Base-by-base conservation (phyloP, 2,888 invertebrate species). In the Leucoma salicis region DNA sequence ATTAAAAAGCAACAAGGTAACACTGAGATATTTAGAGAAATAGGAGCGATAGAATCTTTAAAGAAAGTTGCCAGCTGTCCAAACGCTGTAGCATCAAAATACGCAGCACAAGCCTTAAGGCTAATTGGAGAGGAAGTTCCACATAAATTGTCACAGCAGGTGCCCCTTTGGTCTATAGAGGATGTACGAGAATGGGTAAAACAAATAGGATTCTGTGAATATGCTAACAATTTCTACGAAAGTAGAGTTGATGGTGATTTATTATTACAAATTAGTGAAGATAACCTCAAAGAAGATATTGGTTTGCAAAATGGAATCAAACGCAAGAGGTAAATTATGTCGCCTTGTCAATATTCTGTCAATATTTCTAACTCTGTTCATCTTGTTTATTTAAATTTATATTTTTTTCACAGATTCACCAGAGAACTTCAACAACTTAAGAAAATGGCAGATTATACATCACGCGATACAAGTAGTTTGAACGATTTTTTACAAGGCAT, bases 101-200 rank as follows among this genome's bases (percentile, higher is more conserved):
- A 97, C 76, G 99, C 99, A 0, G 97, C 96, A 4, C 96, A 97
- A 90, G 97, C 97, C 0, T 86, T 98, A 64, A 91, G 96, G 51
- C 89, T 98, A 12, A 97, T 99, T 49, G 99, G 99, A 1, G 99
- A 99, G 79, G 96, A 97, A 75, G 96, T 99, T 11, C 99, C 99
- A 0, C 99, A 99, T 80, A 99, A 98, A 77, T 87, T 99, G 42
- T 98, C 98, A 24, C 99, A 99, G 76, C 99, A 99, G 82, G 99
- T 99, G 28, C 99, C 99, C 0, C 91, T 99, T 5, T 99, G 99
- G 99, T 97, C 97, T 0, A 94, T 94, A 13, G 97, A 97, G 78
- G 99, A 99, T 78, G 99, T 99, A 0, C 92, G 95, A 61, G 98
- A 99, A 84, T 99, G 99, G 99, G 97, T 99, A 0, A 97, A 97